Base-by-base conservation (phyloP, 2,113 vertebrate genomes). In the Egretta garzetta region DNA sequence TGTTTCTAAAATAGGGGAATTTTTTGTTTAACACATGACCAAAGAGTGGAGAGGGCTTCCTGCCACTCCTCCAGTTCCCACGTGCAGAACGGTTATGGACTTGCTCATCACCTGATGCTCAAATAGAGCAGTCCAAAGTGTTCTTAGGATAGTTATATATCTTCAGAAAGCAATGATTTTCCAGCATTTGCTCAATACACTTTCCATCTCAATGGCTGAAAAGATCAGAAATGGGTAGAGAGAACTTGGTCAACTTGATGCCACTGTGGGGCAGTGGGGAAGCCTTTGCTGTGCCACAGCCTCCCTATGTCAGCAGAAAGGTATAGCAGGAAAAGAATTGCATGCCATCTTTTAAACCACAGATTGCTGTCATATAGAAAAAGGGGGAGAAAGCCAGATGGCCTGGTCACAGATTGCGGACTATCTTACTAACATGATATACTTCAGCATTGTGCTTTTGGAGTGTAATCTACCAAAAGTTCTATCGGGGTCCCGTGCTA, bases 311-410 rank as follows among this genome's bases (percentile, higher is more conserved):
- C 35, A 82, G 17, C 8, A 86, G 56, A 74, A 86, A 30, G 6
- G 10, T 47, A 21, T 13, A 79, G 28, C 33, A 70, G 27, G 33
- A 74, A 71, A 83, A 49, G 18, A 55, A 8, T 33, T 68, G 8
- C 9, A 55, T 4, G 2, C 1, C 0, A 0, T 35, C 21, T 59
- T 85, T 81, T 33, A 68, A 77, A 77, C 10, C 15, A 53, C 24
- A 55, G 27, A 58, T 14, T 55, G 14, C 11, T 67, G 21, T 18
- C 20, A 26, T 41, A 37, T 28, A 37, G 8, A 7, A 47, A 70
- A 64, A 43, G 4, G 9, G 6, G 2, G 4, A 35, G 11, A 47
- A 59, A 74, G 18, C 0, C 39, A 74, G 35, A 17, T 28, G 27
- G 15, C 27, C 6, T n/a, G 26, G 11, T 62, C 52, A 50, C 19